phyloP scores from a whole-genome alignment of 1,140 invertebrate species.

The Apis florea region DNA sequence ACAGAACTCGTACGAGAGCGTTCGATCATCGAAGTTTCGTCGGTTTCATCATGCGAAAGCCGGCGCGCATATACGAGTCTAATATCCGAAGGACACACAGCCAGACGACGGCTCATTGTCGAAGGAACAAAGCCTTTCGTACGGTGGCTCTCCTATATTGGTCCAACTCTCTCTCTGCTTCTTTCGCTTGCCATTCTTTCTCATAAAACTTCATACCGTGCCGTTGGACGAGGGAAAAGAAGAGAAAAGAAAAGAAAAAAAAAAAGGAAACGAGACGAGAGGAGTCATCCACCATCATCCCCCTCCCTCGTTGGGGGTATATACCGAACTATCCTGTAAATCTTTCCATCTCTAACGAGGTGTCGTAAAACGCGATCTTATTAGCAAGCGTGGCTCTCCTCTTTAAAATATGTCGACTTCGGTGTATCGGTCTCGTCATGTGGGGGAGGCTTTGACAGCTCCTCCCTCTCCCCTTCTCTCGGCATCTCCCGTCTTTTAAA shows the following conservation, averaged over 20 bases:
- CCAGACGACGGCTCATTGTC: constrained; percentile 66
- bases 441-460: constrained; percentile 44
- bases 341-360: constrained; percentile 72
- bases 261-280: constrained; percentile 2
- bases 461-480: constrained; percentile 29
- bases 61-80: constrained; percentile 63
- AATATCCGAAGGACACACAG: constrained; percentile 67
- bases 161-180: constrained; percentile 19
- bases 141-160: constrained; percentile 57
- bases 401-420: constrained; percentile 67
- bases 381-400: constrained; percentile 65
- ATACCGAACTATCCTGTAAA: constrained; percentile 59
- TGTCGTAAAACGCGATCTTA: constrained; percentile 76
- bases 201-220: constrained; percentile 63
- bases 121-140: constrained; percentile 68
- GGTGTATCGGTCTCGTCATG: constrained; percentile 28
- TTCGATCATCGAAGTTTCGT: constrained; percentile 43
- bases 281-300: constrained; percentile 10
- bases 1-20: neutral
- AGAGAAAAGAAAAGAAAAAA: constrained; percentile 1
- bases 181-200: constrained; percentile 58
- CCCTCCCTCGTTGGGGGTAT: neutral
- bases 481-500: neutral
- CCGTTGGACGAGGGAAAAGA: neutral
- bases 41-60: constrained; percentile 70